Evolutionary conservation across 2,113 vertebrate species (phyloP).

Genomic region (Oophaga pumilio): DNA sequence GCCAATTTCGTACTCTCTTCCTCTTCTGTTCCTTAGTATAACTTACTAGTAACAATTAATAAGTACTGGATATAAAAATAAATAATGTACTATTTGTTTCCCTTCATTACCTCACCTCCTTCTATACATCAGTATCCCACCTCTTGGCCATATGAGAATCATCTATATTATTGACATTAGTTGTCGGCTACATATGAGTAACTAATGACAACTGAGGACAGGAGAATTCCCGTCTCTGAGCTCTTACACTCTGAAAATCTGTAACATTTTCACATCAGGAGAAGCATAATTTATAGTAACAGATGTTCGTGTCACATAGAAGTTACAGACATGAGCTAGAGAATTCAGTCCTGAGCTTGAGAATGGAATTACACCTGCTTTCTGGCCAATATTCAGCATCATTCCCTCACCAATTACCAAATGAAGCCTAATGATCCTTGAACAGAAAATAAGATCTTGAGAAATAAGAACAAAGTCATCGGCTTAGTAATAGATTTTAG

Average conservation of each 20-base stretch:
- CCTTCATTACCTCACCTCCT: too few relatives aligned
- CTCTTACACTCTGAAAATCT: neutral
- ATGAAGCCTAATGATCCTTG: neutral
- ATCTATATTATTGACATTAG: neutral
- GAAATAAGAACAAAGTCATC: neutral
- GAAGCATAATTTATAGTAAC: neutral
- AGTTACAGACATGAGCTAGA: conserved; percentile 5
- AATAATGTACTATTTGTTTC: too few relatives aligned
- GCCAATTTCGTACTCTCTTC: too few relatives aligned
- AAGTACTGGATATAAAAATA: too few relatives aligned
- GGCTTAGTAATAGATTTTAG: neutral
- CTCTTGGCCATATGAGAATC: neutral
- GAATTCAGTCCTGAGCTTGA: neutral
- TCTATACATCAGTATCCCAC: neutral
- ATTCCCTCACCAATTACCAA: neutral
- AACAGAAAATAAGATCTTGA: neutral
- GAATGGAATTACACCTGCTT: neutral
- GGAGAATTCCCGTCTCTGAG: neutral
- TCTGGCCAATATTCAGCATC: neutral
- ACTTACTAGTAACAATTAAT: too few relatives aligned
- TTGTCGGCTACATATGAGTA: neutral
- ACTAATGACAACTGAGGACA: neutral
- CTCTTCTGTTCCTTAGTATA: too few relatives aligned
- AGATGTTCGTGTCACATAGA: conserved; percentile 8
- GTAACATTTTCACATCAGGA: neutral